Conservation (phyloP, 1,140 invertebrate species). For the Oncopodura yosiiana region DNA sequence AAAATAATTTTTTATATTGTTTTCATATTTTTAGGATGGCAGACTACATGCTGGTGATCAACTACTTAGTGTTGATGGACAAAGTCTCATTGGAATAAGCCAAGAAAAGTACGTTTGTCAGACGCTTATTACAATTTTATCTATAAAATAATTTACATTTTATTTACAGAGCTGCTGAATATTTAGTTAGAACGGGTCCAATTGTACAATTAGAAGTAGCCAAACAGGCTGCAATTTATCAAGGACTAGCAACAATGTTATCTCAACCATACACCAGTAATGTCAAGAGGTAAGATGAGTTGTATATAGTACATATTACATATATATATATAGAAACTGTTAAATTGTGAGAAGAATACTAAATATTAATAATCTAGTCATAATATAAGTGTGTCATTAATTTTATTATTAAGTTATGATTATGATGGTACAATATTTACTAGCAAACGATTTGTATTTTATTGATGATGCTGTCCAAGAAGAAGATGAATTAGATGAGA, state of each 20-base stretch:
- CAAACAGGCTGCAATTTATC: constrained; percentile 92
- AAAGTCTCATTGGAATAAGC: constrained; percentile 89
- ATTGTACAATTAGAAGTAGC: constrained; percentile 90
- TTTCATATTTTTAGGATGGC: constrained; percentile 57
- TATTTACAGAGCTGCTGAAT: constrained; percentile 73
- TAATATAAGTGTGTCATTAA: neutral
- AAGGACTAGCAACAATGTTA: constrained; percentile 85
- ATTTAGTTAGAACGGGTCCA: constrained; percentile 84
- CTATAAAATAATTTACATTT: neutral
- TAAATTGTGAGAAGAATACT: too few species aligned
- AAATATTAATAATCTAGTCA: too few species aligned
- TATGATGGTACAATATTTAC: too few species aligned
- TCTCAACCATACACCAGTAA: constrained; percentile 79
- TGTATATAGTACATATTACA: too few species aligned
- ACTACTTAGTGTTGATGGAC: constrained; percentile 89
- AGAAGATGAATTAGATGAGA: too few species aligned
- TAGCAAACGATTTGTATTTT: too few species aligned
- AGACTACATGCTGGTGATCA: constrained; percentile 93
- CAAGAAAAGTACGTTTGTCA: constrained; percentile 67
- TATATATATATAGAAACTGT: too few species aligned
- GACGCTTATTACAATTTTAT: neutral
- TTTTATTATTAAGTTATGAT: too few species aligned
- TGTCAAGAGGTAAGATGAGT: constrained; percentile 70
- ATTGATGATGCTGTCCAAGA: too few species aligned
- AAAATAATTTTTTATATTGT: constrained; percentile 19